Percentiles rank a stretch among this genome's conserved stretches.
Conservation (phyloP, 1,140 invertebrate species). For the Scaptomyza graminum region DNA sequence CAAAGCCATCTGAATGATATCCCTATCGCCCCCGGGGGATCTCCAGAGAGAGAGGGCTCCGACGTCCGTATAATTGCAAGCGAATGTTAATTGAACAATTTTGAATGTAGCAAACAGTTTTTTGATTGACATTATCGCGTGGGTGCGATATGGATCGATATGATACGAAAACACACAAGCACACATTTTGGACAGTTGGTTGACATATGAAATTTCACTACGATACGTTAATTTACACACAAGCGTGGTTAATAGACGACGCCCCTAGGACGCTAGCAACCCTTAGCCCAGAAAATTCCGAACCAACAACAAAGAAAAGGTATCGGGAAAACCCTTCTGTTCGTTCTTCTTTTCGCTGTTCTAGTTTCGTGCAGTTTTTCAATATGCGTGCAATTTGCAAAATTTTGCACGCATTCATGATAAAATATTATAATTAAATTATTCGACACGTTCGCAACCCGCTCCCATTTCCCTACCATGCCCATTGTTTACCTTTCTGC, state of each 20-base stretch:
- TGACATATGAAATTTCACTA: constrained; percentile 7
- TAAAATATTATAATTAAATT: constrained; percentile 75
- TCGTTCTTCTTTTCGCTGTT: too few species aligned
- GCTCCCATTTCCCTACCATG: constrained; percentile 19
- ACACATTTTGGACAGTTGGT: constrained; percentile 20
- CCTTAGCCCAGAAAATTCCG: constrained; percentile 33
- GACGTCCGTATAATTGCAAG: constrained; percentile 56
- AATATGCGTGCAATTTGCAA: constrained; percentile 60
- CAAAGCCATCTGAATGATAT: constrained; percentile 21
- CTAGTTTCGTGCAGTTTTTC: constrained; percentile 48
- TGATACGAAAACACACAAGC: constrained; percentile 1
- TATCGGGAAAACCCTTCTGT: constrained; percentile 43
- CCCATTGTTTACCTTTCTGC: constrained; percentile 73
- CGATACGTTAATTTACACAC: constrained; percentile 48
- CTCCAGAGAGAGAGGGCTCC: constrained; percentile 9
- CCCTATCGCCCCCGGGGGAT: constrained; percentile 47
- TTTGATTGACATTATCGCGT: constrained; percentile 81
- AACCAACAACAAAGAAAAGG: constrained; percentile 15
- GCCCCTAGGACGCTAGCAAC: constrained; percentile 19
- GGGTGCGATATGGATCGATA: constrained; percentile 57
- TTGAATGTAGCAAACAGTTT: constrained; percentile 64
- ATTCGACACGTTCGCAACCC: constrained; percentile 68
- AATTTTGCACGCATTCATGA: constrained; percentile 66
- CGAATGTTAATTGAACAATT: constrained; percentile 71
- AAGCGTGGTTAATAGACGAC: constrained; percentile 7